Evolutionary conservation across 2,888 invertebrate genomes (phyloP).

Genomic region (Drosophila mayaguana): DNA sequence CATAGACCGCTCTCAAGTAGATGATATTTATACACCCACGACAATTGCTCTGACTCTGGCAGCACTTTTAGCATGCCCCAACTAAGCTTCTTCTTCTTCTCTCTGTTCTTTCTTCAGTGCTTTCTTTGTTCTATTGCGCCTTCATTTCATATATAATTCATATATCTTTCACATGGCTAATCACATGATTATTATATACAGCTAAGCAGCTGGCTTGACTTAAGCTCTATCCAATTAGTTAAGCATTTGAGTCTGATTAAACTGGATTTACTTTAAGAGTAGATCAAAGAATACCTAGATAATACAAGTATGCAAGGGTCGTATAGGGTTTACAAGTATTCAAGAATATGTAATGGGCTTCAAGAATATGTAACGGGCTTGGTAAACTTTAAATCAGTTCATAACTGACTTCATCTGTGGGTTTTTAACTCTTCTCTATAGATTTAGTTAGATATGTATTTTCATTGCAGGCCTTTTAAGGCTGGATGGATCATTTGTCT

Average conservation of each 20-base stretch:
- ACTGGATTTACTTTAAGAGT: neutral
- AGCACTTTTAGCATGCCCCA: neutral
- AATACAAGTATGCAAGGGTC: neutral
- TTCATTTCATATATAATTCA: neutral
- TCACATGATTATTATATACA: neutral
- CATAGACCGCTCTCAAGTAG: too few relatives aligned
- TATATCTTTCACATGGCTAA: neutral
- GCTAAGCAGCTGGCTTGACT: neutral
- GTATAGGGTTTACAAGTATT: neutral
- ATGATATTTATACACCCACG: too few relatives aligned
- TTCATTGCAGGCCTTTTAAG: too few relatives aligned
- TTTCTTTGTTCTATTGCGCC: neutral
- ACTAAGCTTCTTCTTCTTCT: too few relatives aligned
- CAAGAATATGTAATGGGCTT: too few relatives aligned
- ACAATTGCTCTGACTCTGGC: neutral
- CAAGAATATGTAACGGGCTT: too few relatives aligned
- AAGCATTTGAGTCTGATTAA: neutral
- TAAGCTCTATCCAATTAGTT: neutral
- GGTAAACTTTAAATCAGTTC: too few relatives aligned
- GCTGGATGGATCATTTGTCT: too few relatives aligned
- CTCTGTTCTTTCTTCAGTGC: neutral
- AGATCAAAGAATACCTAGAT: neutral
- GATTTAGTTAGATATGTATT: too few relatives aligned
- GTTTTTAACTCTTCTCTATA: too few relatives aligned
- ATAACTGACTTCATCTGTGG: too few relatives aligned